A percentile compares a stretch with the other conserved stretches of the same genome.
These are phyloP conservation scores for Apoderus coryli DNA, from an alignment of 2,888 invertebrate genomes.

Conservation along the genomic window DNA sequence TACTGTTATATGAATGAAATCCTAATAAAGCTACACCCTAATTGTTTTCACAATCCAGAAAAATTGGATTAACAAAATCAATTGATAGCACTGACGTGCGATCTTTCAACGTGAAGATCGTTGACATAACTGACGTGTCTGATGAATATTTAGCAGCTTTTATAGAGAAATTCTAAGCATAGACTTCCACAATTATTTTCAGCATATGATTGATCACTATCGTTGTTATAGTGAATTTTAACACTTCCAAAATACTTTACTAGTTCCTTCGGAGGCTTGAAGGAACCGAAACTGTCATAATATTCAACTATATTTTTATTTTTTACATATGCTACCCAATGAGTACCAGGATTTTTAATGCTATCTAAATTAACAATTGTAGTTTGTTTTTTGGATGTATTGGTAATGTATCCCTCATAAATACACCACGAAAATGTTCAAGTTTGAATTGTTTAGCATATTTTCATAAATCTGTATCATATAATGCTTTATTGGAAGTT, in stretches of 20 bases:
- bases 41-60: slow-evolving; percentile 5
- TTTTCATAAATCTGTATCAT: neutral
- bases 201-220: slow-evolving; percentile 5
- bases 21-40: slow-evolving; percentile 10
- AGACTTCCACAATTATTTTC: slow-evolving; percentile 6
- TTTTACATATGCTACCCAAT: slow-evolving; percentile 6
- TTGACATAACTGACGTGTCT: slow-evolving; percentile 4
- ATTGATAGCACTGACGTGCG: slow-evolving; percentile 8
- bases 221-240: slow-evolving; percentile 7
- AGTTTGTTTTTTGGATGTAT: no score
- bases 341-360: slow-evolving; percentile 4
- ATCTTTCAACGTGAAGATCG: slow-evolving; percentile 7
- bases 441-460: neutral
- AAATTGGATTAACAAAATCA: slow-evolving; percentile 7
- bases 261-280: slow-evolving; percentile 5
- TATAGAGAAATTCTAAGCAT: slow-evolving; percentile 2
- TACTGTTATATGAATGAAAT: slow-evolving; percentile 9
- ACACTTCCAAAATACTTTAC: slow-evolving; percentile 6
- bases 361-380: slow-evolving; percentile 4
- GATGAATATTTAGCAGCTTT: neutral
- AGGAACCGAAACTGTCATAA: slow-evolving; percentile 4
- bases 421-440: slow-evolving; percentile 4
- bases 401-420: slow-evolving; percentile 5
- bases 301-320: slow-evolving; percentile 1
- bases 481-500: slow-evolving; percentile 2